phyloP scores from a whole-genome alignment of 1,140 invertebrate species.

The Panulirus ornatus region DNA sequence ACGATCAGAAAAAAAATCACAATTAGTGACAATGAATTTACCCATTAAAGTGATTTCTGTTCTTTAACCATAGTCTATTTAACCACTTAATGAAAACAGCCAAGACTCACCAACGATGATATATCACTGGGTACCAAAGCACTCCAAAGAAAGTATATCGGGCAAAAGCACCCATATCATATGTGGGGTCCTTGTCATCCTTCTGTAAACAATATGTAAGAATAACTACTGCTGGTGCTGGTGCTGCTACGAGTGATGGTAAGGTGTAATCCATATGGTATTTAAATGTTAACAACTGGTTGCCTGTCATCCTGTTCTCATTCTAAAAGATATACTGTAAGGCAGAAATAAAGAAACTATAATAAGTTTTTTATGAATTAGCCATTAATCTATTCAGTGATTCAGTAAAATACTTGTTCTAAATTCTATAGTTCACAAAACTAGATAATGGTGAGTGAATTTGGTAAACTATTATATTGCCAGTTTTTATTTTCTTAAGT shows the following conservation, averaged over 20 bases:
- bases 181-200: conserved; percentile 42
- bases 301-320: not conserved
- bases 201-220: conserved; percentile 24
- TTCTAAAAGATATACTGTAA: not conserved
- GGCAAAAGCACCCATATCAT: conserved; percentile 32
- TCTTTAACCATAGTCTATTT: not conserved
- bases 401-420: too few species aligned
- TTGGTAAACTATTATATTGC: too few species aligned
- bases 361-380: not conserved
- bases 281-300: not conserved
- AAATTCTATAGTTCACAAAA: too few species aligned
- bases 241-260: not conserved
- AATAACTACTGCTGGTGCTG: too few species aligned
- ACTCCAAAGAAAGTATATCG: conserved; percentile 43
- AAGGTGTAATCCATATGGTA: not conserved
- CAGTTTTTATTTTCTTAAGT: too few species aligned
- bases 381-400: not conserved
- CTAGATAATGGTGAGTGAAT: too few species aligned
- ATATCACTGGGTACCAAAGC: conserved; percentile 38
- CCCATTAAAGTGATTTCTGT: too few species aligned
- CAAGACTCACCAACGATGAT: conserved; percentile 43
- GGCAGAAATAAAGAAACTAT: not conserved
- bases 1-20: too few species aligned
- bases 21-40: too few species aligned
- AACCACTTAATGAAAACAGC: not conserved